Percentiles rank a stretch among this genome's conserved stretches.
phyloP scores from a whole-genome alignment of 2,888 invertebrate genomes.

The Orthosia gracilis region DNA sequence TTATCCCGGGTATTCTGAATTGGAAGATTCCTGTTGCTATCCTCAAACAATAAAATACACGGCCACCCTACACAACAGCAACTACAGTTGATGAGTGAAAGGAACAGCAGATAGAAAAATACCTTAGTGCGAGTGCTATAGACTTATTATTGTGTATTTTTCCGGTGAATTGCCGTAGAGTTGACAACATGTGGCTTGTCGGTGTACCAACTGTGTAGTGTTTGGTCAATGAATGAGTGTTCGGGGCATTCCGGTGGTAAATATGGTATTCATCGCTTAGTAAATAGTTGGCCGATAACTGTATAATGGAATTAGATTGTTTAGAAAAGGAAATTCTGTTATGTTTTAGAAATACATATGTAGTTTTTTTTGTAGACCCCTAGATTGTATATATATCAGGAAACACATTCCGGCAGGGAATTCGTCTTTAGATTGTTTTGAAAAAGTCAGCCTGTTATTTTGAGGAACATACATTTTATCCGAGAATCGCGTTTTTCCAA shows the following conservation, averaged over 20 bases:
- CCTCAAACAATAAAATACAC: conserved; percentile 21
- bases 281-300: background rate
- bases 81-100: conserved; percentile 18
- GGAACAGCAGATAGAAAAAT: conserved; percentile 31
- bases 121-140: conserved; percentile 20
- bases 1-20: background rate
- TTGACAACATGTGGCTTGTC: conserved; percentile 53
- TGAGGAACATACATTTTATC: background rate
- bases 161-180: conserved; percentile 39
- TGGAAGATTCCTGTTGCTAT: conserved; percentile 7
- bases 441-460: background rate
- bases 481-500: too few species aligned
- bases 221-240: conserved; percentile 22
- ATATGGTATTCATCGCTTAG: conserved; percentile 8
- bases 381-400: too few species aligned
- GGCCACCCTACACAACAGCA: conserved; percentile 57
- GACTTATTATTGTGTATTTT: background rate
- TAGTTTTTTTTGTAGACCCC: background rate
- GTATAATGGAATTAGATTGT: background rate
- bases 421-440: background rate
- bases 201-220: conserved; percentile 28
- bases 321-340: background rate
- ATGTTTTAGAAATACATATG: background rate
- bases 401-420: too few species aligned
- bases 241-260: conserved; percentile 1